Evolutionary conservation across 2,888 invertebrate genomes (phyloP).

Genomic region (Melieria crassipennis): DNA sequence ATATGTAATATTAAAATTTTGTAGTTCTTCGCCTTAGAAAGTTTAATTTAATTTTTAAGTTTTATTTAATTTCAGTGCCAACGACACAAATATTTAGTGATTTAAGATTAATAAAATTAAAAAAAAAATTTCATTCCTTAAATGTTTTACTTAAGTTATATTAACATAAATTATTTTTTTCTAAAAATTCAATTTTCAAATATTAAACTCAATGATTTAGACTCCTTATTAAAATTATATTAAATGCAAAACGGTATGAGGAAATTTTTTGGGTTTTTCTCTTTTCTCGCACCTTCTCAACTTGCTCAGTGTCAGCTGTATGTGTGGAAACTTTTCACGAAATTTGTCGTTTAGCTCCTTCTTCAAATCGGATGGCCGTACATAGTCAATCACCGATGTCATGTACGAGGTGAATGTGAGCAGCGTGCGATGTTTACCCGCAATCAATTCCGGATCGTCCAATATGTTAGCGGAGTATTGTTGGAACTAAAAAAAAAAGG

Average conservation of each 20-base stretch:
- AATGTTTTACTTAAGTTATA: not conserved
- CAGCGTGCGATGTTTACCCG: slow-evolving; percentile 87
- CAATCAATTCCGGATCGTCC: slow-evolving; percentile 92
- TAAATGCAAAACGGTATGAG: too few relatives aligned
- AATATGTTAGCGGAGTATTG: slow-evolving; percentile 87
- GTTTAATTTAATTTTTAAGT: too few relatives aligned
- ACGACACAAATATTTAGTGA: too few relatives aligned
- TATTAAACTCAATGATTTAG: not conserved
- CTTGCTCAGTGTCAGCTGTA: slow-evolving; percentile 95
- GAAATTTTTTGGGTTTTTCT: not conserved
- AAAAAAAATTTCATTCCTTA: too few relatives aligned
- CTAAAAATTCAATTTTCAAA: not conserved
- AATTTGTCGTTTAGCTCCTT: slow-evolving; percentile 98
- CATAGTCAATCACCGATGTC: slow-evolving; percentile 97
- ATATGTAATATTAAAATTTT: too few relatives aligned
- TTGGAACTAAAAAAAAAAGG: slow-evolving; percentile 44
- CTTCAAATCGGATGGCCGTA: slow-evolving; percentile 93
- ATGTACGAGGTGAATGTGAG: slow-evolving; percentile 89
- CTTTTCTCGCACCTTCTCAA: slow-evolving; percentile 78
- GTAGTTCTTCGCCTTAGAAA: too few relatives aligned
- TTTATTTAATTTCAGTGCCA: too few relatives aligned
- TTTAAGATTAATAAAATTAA: too few relatives aligned
- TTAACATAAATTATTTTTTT: not conserved
- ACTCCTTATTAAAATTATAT: not conserved
- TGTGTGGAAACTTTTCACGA: slow-evolving; percentile 91